These are phyloP conservation scores for Balaeniceps rex DNA, from an alignment of 2,113 vertebrate species.

Conservation along the genomic window DNA sequence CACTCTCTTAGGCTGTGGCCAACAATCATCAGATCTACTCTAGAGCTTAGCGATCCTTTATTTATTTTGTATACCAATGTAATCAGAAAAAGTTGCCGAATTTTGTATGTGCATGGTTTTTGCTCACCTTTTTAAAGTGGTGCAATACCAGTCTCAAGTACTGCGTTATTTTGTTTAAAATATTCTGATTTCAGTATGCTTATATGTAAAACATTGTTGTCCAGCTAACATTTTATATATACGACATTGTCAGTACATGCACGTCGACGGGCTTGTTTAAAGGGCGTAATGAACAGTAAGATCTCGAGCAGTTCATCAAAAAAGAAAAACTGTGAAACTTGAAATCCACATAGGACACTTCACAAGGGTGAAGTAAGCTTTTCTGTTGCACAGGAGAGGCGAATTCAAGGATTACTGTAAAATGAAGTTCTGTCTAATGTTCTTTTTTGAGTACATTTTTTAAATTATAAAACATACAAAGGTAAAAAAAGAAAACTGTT, in stretches of 20 bases:
- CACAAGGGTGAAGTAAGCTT: background rate
- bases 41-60: background rate
- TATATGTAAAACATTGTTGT: background rate
- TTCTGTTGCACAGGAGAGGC: conserved; percentile 11
- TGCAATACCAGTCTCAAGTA: background rate
- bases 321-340: conserved; percentile 4
- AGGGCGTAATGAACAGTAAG: background rate
- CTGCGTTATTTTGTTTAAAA: background rate
- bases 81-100: background rate
- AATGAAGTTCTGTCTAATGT: conserved; percentile 24
- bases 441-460: conserved; percentile 34
- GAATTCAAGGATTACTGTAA: background rate
- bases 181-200: background rate
- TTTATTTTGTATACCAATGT: background rate
- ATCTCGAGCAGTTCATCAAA: background rate
- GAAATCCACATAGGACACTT: background rate
- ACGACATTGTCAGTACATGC: background rate
- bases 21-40: background rate
- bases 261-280: background rate
- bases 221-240: background rate
- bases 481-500: conserved; percentile 36
- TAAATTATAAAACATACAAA: conserved; percentile 4
- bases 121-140: background rate
- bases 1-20: background rate
- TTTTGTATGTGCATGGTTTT: background rate